These are phyloP conservation scores for Colius striatus DNA, from an alignment of 2,113 vertebrate species.

Conservation along the genomic window DNA sequence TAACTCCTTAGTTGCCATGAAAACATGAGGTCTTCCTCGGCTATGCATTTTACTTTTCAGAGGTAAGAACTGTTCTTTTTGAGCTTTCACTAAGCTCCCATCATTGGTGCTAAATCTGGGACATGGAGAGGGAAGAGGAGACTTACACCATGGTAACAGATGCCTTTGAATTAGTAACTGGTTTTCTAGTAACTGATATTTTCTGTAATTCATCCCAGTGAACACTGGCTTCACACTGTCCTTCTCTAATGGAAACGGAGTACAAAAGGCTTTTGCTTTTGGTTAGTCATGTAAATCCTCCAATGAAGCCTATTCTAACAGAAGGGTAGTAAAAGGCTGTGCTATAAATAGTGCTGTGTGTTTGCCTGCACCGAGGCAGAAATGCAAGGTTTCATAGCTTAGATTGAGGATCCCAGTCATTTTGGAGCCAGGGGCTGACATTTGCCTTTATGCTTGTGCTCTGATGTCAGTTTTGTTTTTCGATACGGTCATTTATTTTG, in stretches of 20 bases:
- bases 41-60: slow-evolving; percentile 27
- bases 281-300: slow-evolving; percentile 66
- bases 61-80: background rate
- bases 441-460: slow-evolving; percentile 44
- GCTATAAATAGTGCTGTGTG: slow-evolving; percentile 63
- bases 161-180: slow-evolving; percentile 58
- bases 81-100: slow-evolving; percentile 25
- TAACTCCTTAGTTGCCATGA: slow-evolving; percentile 62
- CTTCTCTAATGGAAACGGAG: slow-evolving; percentile 45
- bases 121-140: slow-evolving; percentile 44
- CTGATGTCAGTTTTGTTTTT: slow-evolving; percentile 43
- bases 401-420: background rate
- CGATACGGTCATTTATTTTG: slow-evolving; percentile 5
- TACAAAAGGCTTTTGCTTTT: slow-evolving; percentile 68
- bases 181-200: slow-evolving; percentile 59
- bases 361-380: slow-evolving; percentile 47
- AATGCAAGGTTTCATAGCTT: slow-evolving; percentile 41
- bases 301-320: slow-evolving; percentile 45
- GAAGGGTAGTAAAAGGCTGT: slow-evolving; percentile 48
- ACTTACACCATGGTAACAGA: slow-evolving; percentile 60
- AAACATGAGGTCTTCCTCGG: slow-evolving; percentile 28
- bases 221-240: slow-evolving; percentile 46
- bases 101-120: slow-evolving; percentile 49
- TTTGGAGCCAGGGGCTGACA: slow-evolving; percentile 39
- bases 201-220: slow-evolving; percentile 42